A percentile compares a stretch with the other conserved stretches of the same genome.
These are phyloP conservation scores for Alloscopus bannaensis DNA, from an alignment of 2,888 invertebrate genomes.

Conservation along the genomic window DNA sequence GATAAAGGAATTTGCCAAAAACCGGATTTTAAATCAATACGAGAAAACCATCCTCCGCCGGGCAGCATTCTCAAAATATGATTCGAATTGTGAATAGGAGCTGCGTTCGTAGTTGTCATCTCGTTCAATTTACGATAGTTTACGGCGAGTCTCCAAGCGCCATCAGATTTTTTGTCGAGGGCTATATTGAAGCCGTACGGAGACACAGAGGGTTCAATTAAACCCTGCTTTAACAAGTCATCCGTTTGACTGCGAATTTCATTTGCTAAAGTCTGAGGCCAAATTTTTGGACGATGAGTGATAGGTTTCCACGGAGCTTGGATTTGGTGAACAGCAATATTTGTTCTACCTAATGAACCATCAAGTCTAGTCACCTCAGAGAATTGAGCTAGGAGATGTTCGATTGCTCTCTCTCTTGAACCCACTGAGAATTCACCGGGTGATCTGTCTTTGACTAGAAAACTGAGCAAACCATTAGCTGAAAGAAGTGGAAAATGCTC, in stretches of 20 bases:
- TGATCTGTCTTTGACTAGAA: background rate
- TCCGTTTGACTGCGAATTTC: conserved; percentile 34
- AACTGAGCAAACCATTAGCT: background rate
- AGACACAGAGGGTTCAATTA: conserved; percentile 30
- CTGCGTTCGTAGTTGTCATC: conserved; percentile 29
- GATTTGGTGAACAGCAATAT: conserved; percentile 36
- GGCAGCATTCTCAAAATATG: conserved; percentile 40
- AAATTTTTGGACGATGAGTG: conserved; percentile 22
- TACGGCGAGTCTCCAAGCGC: conserved; percentile 32
- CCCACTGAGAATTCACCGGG: background rate
- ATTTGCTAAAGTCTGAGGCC: background rate
- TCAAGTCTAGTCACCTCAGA: conserved; percentile 25
- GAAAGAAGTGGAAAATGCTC: no score
- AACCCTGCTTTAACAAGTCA: conserved; percentile 29
- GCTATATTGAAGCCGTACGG: conserved; percentile 37
- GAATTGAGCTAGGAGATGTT: conserved; percentile 25
- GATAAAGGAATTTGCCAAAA: conserved; percentile 57
- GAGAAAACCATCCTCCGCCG: conserved; percentile 37
- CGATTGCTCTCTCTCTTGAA: background rate
- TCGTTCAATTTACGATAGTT: conserved; percentile 43
- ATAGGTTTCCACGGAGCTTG: conserved; percentile 30
- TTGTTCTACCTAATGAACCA: conserved; percentile 23
- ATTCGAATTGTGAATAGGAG: conserved; percentile 42
- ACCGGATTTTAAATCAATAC: conserved; percentile 52
- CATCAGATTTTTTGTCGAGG: conserved; percentile 36